These are phyloP conservation scores for Ciona savignyi DNA, from an alignment of 23 tunicate species.

Conservation along the genomic window DNA sequence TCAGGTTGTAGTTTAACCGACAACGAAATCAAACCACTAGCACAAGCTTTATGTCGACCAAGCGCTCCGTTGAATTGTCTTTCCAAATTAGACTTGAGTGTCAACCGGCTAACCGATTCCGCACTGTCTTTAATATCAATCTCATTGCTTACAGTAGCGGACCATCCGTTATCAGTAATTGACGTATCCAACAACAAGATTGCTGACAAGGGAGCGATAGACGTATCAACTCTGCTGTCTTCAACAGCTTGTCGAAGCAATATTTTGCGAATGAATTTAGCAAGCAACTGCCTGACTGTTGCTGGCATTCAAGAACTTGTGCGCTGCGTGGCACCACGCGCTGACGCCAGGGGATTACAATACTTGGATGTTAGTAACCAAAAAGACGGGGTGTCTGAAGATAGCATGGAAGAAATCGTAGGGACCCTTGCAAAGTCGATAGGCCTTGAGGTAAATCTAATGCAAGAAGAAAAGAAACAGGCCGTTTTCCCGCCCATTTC, in stretches of 20 bases:
- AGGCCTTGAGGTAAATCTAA: constrained; percentile 14
- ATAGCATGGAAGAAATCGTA: constrained; percentile 27
- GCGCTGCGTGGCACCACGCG: not conserved
- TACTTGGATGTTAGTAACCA: constrained; percentile 58
- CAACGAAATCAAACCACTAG: constrained; percentile 29
- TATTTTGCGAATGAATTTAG: constrained; percentile 9
- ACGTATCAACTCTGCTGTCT: constrained; percentile 3
- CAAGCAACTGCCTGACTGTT: constrained; percentile 21
- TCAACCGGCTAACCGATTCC: constrained; percentile 28
- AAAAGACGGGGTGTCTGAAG: constrained; percentile 31
- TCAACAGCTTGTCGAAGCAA: constrained; percentile 15
- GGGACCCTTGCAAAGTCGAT: constrained; percentile 16
- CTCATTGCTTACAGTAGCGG: not conserved
- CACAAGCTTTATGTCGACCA: not conserved
- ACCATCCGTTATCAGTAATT: constrained; percentile 22
- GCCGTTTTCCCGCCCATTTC: constrained; percentile 11
- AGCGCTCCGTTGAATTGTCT: constrained; percentile 17
- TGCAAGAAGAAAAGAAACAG: constrained; percentile 9
- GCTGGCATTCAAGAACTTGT: constrained; percentile 15
- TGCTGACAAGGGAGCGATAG: constrained; percentile 23
- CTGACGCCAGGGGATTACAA: constrained; percentile 6
- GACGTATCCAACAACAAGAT: constrained; percentile 40
- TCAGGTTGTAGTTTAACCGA: constrained; percentile 54
- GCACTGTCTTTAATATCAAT: not conserved
- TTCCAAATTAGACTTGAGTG: constrained; percentile 31